These are phyloP conservation scores for Sebastes iracundus DNA, from an alignment of 2,797 vertebrate species.

Conservation along the genomic window DNA sequence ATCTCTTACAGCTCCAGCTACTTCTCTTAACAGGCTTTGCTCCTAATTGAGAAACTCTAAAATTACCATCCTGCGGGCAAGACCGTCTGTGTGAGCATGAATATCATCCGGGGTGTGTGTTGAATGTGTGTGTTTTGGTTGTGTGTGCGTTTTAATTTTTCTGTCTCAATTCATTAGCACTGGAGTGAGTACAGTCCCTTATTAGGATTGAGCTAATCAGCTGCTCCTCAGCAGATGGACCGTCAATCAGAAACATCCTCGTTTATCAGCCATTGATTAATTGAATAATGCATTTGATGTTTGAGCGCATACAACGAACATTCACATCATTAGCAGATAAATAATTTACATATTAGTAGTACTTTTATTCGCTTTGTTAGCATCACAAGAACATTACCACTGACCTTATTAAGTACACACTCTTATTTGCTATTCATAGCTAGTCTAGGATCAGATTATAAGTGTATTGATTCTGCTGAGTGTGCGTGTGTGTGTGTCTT, in stretches of 20 bases:
- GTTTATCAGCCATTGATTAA: background rate
- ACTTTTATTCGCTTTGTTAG: background rate
- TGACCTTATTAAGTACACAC: background rate
- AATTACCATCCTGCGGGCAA: constrained; percentile 58
- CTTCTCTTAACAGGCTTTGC: constrained; percentile 76
- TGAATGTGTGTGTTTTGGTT: background rate
- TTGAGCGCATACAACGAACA: background rate
- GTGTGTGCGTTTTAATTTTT: background rate
- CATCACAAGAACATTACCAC: background rate
- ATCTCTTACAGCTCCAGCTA: constrained; percentile 64
- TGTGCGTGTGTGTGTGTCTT: background rate
- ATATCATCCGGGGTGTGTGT: background rate
- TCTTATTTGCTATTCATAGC: constrained; percentile 21
- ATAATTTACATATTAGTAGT: background rate
- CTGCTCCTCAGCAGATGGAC: background rate
- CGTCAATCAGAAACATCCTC: background rate
- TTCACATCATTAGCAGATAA: background rate
- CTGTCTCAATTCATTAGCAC: background rate
- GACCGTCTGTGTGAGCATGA: constrained; percentile 2
- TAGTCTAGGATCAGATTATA: constrained; percentile 10
- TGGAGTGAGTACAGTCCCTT: background rate
- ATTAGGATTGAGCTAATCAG: background rate
- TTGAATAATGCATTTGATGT: background rate
- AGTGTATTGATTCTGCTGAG: constrained; percentile 12
- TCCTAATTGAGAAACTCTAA: constrained; percentile 74